Evolutionary conservation across 1,140 invertebrate genomes (phyloP), one percentile per base, ranked within the genome.

Genomic region (Penaeus chinensis): DNA sequence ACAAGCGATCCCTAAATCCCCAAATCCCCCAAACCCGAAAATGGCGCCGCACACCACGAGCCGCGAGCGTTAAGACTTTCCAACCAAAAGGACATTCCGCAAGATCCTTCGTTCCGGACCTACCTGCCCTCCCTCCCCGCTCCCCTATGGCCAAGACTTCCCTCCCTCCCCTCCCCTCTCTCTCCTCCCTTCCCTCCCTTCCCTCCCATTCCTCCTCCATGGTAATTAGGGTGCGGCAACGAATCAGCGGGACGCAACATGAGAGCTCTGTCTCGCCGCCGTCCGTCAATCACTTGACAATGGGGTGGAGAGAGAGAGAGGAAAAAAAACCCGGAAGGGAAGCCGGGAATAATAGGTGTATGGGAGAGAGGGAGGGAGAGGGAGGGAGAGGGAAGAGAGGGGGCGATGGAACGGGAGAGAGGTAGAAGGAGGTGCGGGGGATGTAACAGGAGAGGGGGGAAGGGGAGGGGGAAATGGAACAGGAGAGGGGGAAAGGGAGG

Each of bases 101-200:
- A 16, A 54, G 54, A 54, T 69, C 84, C 24, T 8, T 76, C 47
- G 18, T 79, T 7, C 24, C 19, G 22, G 22, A 22, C 54, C 61
- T 61, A 32, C 42, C n/a, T 65, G 20, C 27, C 42, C 62, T 66
- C n/a, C 63, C 5, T n/a, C n/a, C 16, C 42, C 62, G 16, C 27
- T 47, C 20, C 19, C 24, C 24, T 22, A n/a, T 62, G 19, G 63
- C 37, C 37, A 32, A 16, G 22, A 37, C 22, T 69, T 20, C 54
- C 65, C 62, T 27, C 61, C 42, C 60, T 37, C n/a, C 82, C 71
- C 69, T 54, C 66, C 74, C 82, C 60, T 42, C 71, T 8, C 7
- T 8, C 37, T 16, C 37, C 65, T 83, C 82, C 71, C 82, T 71
- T 66, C 71, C 65, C 54, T 62, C 71, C 65, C 61, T 2, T 47